These are phyloP conservation scores for Aptenodytes patagonicus DNA, from an alignment of 2,113 vertebrate species.

Conservation along the genomic window DNA sequence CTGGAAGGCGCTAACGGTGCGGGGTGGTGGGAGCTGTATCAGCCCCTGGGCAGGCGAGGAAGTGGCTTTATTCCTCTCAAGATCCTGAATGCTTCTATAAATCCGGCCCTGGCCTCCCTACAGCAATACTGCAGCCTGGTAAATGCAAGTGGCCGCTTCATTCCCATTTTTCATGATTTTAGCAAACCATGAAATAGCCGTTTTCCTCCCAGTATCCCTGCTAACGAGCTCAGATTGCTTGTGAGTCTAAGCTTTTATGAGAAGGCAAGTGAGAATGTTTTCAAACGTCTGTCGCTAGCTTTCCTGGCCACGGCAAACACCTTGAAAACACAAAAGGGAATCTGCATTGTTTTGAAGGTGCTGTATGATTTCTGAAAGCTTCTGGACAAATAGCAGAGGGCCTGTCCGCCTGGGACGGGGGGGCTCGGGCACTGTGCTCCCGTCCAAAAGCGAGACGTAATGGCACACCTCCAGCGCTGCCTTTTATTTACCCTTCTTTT, in stretches of 20 bases:
- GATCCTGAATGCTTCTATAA: not conserved
- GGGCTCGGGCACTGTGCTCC: not conserved
- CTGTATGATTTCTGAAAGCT: not conserved
- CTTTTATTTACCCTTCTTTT: not conserved
- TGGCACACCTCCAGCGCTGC: not conserved
- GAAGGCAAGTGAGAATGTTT: not conserved
- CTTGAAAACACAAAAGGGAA: not conserved
- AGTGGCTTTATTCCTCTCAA: not conserved
- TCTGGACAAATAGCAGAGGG: not conserved
- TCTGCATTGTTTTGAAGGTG: not conserved
- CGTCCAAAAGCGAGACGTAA: fast-evolving
- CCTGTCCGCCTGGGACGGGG: fast-evolving
- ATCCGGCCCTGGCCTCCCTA: not conserved
- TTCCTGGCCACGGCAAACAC: not conserved
- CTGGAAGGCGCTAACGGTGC: not conserved
- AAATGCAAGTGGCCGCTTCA: not conserved
- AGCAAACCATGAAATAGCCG: not conserved
- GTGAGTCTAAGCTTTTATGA: not conserved
- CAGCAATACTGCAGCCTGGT: not conserved
- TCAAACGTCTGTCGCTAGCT: not conserved
- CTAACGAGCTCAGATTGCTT: not conserved
- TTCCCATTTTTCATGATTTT: not conserved
- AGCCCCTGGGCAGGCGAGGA: not conserved
- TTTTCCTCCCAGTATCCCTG: not conserved
- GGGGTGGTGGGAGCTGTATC: not conserved